Base-by-base conservation (phyloP, 2,113 vertebrate genomes). In the Pelmatolapia mariae region DNA sequence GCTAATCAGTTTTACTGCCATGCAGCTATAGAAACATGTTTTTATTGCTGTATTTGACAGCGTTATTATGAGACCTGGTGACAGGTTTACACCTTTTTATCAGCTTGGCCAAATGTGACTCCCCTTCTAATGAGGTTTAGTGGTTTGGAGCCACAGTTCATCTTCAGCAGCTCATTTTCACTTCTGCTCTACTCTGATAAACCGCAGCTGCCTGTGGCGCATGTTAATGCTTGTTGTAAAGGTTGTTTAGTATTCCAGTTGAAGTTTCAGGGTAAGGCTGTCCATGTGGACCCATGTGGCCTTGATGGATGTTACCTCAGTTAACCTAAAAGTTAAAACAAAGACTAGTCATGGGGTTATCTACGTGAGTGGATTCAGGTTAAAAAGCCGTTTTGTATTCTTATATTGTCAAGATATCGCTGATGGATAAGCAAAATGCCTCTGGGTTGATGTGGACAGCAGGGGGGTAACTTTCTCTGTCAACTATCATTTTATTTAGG, bases 171-270 rank as follows among this genome's bases (percentile, higher is more conserved):
- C 71, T 83, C 52, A 63, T 85, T 85, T 50, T 56, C 29, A 26
- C 80, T 83, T 24, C 83, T 86, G 83, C 84, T 87, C 33, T 47
- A 33, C 73, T 80, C 26, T 61, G 82, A 91, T 83, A 87, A 87
- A 80, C 45, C 52, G 33, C 13, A 12, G 73, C 52, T 10, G 54
- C 68, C 19, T 5, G 3, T 31, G 45, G 29, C 7, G 38, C 45
- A 83, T 90, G 81, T 81, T 84, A 57, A 90, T 90, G 63, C 81
- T 71, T 71, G 15, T 38, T 47, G 33, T 63, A 52, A 81, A 71
- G 53, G 45, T 19, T 80, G 29, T 54, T 86, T 76, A 81, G 50
- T 79, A 86, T 90, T 87, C 73, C 11, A 50, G 45, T 78, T 52
- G 45, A 78, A 33, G 10, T 52, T 52, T 78, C 45, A 78, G 73